Percentiles rank a stretch among this genome's conserved stretches.
phyloP scores from a whole-genome alignment of 2,113 vertebrate species.

The Ceyx melanurus region DNA sequence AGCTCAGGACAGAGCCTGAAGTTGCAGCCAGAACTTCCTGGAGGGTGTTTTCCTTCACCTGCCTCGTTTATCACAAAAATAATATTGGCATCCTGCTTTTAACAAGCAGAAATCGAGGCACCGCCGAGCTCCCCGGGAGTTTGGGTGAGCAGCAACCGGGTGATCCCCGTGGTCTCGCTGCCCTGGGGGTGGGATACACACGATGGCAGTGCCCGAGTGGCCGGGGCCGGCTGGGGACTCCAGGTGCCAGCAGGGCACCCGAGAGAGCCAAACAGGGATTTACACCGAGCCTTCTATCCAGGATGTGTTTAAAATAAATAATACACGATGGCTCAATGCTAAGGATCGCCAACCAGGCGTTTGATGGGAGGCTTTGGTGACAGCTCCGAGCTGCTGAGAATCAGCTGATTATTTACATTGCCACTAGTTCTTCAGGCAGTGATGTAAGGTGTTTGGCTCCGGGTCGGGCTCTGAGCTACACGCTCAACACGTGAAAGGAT shows the following conservation, averaged over 20 bases:
- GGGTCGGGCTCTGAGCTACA: rapidly evolving
- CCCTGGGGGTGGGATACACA: not conserved
- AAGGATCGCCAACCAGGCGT: not conserved
- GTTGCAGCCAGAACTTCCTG: conserved; percentile 30
- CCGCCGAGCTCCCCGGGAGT: not conserved
- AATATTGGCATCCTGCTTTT: not conserved
- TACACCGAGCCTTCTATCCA: not conserved
- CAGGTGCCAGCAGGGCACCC: rapidly evolving
- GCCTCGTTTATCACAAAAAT: not conserved
- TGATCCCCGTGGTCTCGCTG: not conserved
- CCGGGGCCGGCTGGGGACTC: not conserved
- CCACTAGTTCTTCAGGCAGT: not conserved
- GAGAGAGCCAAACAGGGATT: rapidly evolving
- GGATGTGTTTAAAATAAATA: not conserved
- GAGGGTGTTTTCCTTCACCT: not conserved
- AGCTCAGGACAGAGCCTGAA: not conserved
- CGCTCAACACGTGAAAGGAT: rapidly evolving
- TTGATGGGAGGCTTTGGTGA: not conserved
- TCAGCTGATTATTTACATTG: not conserved
- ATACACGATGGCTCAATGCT: not conserved
- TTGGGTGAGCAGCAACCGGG: not conserved
- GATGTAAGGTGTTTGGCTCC: not conserved
- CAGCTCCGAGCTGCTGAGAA: not conserved
- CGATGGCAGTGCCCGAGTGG: not conserved
- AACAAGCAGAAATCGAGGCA: not conserved